phyloP scores from a whole-genome alignment of 2,113 vertebrate genomes.

The Epinephelus moara region DNA sequence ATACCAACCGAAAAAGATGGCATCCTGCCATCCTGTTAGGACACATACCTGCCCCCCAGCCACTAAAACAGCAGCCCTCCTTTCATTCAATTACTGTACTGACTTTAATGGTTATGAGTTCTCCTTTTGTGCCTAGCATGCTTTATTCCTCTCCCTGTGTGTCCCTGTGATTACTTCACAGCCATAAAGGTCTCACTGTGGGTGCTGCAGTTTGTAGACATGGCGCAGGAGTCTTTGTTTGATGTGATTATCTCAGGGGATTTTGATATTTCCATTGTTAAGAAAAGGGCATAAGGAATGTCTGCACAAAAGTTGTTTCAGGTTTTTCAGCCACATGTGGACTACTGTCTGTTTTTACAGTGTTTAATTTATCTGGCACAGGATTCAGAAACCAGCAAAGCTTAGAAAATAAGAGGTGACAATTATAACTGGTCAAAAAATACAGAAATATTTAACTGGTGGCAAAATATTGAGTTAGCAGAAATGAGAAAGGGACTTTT shows the following conservation, averaged over 20 bases:
- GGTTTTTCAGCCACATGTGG: constrained; percentile 5
- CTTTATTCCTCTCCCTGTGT: constrained; percentile 65
- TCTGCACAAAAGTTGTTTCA: not conserved
- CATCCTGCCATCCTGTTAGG: constrained; percentile 55
- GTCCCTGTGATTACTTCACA: constrained; percentile 77
- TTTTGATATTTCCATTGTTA: constrained; percentile 54
- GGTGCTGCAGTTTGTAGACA: constrained; percentile 54
- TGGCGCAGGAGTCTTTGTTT: constrained; percentile 43
- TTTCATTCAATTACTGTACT: constrained; percentile 75
- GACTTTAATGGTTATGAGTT: constrained; percentile 77
- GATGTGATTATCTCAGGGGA: constrained; percentile 42
- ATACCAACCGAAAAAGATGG: constrained; percentile 51
- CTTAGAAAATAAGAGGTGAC: not conserved
- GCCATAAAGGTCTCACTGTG: constrained; percentile 65
- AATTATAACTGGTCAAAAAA: not conserved
- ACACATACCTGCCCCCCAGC: constrained; percentile 60
- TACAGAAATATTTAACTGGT: not conserved
- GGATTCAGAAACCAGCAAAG: not conserved
- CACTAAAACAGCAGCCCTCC: constrained; percentile 75
- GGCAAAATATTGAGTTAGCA: constrained; percentile 10
- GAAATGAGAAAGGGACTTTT: constrained; percentile 4
- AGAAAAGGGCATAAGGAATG: constrained; percentile 15
- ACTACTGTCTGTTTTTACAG: not conserved
- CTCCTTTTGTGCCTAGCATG: constrained; percentile 62
- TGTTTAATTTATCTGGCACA: not conserved